phyloP scores from a whole-genome alignment of 92 coral and sea anemone genomes.

The Muricea muricata region DNA sequence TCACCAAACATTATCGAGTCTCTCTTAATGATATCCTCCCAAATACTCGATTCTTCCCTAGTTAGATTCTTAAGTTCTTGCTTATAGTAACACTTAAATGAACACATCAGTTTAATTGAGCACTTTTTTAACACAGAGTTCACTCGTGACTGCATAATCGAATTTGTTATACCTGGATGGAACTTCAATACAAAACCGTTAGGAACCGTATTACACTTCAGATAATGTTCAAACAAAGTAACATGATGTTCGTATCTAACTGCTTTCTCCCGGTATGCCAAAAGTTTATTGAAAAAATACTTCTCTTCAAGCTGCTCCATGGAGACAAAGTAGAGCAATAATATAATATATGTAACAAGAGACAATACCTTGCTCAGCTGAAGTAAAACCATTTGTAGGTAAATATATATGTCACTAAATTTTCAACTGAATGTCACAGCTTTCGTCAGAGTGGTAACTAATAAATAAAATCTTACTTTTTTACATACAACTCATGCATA shows the following conservation, averaged over 20 bases:
- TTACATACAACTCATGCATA: too few species aligned
- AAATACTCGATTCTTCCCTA: neutral
- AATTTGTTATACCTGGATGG: neutral
- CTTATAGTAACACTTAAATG: neutral
- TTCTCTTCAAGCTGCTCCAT: too few species aligned
- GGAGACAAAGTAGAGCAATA: too few species aligned
- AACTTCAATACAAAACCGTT: neutral
- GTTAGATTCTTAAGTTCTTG: neutral
- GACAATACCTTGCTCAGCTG: too few species aligned
- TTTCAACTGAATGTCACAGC: too few species aligned
- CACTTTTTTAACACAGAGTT: neutral
- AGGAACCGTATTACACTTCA: neutral
- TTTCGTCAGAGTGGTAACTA: too few species aligned
- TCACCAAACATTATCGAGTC: too few species aligned
- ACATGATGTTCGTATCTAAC: neutral
- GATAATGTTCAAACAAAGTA: neutral
- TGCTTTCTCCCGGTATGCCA: neutral
- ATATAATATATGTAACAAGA: too few species aligned
- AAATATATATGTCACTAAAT: too few species aligned
- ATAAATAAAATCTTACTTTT: too few species aligned
- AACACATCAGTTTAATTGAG: neutral
- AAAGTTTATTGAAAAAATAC: neutral
- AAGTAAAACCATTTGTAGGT: too few species aligned
- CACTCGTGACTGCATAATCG: neutral
- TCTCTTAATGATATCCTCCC: too few species aligned